Conservation (phyloP, 2,888 invertebrate genomes). For the Sesia apiformis region DNA sequence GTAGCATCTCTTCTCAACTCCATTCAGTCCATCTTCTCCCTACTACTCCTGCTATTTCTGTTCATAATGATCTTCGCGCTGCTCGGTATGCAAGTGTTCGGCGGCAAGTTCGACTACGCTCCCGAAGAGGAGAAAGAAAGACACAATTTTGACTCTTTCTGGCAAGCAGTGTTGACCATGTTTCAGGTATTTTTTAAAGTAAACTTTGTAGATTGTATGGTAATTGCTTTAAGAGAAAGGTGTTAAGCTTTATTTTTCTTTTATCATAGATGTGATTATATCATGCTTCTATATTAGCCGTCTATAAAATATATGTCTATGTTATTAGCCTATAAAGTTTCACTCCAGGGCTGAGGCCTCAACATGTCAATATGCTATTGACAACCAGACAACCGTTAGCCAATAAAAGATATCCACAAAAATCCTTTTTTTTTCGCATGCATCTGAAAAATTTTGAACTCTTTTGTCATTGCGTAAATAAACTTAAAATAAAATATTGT, state of each 20-base stretch:
- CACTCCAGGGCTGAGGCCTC: too few species aligned
- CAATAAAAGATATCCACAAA: too few species aligned
- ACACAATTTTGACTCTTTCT: constrained; percentile 98
- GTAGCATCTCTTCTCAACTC: constrained; percentile 98
- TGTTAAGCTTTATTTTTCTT: neutral
- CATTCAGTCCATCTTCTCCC: constrained; percentile 98
- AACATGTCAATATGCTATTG: too few species aligned
- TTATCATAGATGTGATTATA: neutral
- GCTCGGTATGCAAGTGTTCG: constrained; percentile 99
- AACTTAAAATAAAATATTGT: too few species aligned
- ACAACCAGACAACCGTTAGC: too few species aligned
- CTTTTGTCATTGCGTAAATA: too few species aligned
- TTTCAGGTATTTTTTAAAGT: constrained; percentile 86
- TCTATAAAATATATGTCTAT: neutral
- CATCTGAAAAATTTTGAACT: too few species aligned
- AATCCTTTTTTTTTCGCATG: too few species aligned
- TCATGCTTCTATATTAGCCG: neutral
- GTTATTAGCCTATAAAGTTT: neutral
- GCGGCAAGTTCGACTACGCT: constrained; percentile 96
- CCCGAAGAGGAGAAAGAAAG: constrained; percentile 89
- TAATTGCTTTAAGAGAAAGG: too few species aligned
- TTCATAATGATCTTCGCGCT: constrained; percentile 99
- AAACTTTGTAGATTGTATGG: neutral
- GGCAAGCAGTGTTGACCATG: constrained; percentile 98
- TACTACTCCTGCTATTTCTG: constrained; percentile 95